Conservation (phyloP, 2,797 vertebrate species). For the Apogon talboti region DNA sequence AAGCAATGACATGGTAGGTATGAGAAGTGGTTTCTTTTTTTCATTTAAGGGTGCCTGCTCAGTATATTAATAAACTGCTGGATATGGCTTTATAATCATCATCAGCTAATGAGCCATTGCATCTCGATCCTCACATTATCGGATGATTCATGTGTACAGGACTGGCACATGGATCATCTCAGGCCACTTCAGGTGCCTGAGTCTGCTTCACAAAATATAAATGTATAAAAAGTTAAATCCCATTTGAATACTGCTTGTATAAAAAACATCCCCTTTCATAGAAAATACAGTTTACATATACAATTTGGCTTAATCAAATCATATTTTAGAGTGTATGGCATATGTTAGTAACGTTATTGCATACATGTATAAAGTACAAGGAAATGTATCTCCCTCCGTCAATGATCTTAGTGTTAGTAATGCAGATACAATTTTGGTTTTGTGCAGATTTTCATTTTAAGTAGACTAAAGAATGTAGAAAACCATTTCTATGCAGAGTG, state of each 20-base stretch:
- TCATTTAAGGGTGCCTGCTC: conserved; percentile 31
- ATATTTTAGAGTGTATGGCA: conserved; percentile 22
- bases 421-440: conserved; percentile 44
- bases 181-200: conserved; percentile 30
- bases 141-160: conserved; percentile 52
- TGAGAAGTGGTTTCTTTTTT: conserved; percentile 16
- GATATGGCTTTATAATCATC: conserved; percentile 43
- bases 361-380: conserved; percentile 48
- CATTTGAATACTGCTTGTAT: conserved; percentile 23
- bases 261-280: conserved; percentile 51
- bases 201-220: conserved; percentile 25
- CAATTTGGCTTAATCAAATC: conserved; percentile 53
- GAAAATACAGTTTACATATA: conserved; percentile 44
- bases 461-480: conserved; percentile 17
- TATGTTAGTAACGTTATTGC: conserved; percentile 67
- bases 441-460: conserved; percentile 22
- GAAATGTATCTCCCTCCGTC: conserved; percentile 13
- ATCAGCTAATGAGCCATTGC: conserved; percentile 52
- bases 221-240: conserved; percentile 10
- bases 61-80: conserved; percentile 39
- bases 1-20: conserved; percentile 6
- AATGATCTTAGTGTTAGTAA: conserved; percentile 57
- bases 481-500: conserved; percentile 12
- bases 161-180: conserved; percentile 50
- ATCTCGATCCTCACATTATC: conserved; percentile 54